Evolutionary conservation across 2,888 invertebrate species (phyloP), one percentile per base, ranked within the genome.

Genomic region (Brachypalpus laphriformis): DNA sequence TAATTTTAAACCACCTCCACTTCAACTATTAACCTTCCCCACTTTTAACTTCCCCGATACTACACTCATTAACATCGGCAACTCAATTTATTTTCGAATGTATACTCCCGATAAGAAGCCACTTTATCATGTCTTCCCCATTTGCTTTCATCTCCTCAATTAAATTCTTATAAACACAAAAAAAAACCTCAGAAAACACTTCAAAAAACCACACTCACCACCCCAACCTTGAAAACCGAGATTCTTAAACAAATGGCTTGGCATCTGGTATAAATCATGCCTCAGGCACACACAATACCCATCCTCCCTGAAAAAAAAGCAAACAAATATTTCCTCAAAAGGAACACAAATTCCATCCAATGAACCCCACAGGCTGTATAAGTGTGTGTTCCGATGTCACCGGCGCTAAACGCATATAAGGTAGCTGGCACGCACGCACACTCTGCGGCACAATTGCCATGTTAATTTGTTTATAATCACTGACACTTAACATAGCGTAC

Each of bases 401-500:
- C 8, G 25, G 22, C 22, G 51, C 40, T 16, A 18, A 40, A 76
- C 76, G 65, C 5, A 25, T 25, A 5, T 5, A 25, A 2, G 25
- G 25, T 25, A 4, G 25, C 25, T 25, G 25, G 25, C 25, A 25
- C 25, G 25, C 76, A 82, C 65, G 71, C 57, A 76, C 61, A 74
- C 68, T 65, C 61, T 54, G 63, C 63, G 70, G 74, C 70, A 78
- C 78, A 78, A 78, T 83, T 78, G 83, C 74, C 83, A 83, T 74
- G 83, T 83, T 83, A 83, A 80, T 83, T 83, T 83, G 83, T 83
- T 83, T 83, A 83, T 83, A 83, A 83, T 83, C 83, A 83, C 83
- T 83, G 83, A 78, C 83, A 83, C 83, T 83, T 83, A 83, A 83
- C 83, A 83, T 66, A 65, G 61, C 63, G 74, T 47, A 83, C 74